Conservation (phyloP, 2,113 vertebrate genomes). For the Tamias sibiricus region DNA sequence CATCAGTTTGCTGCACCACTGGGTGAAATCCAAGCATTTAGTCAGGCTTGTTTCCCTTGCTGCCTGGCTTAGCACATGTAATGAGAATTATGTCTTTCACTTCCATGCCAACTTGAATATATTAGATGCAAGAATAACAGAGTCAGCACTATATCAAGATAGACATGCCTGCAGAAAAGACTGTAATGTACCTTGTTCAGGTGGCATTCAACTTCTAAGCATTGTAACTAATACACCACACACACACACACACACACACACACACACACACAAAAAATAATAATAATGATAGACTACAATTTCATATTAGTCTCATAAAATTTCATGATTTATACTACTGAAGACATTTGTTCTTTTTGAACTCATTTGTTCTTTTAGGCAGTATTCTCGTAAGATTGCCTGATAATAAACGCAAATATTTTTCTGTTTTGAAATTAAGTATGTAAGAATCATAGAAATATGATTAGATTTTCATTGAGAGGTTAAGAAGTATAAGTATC, state of each 20-base stretch:
- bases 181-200: conserved; percentile 64
- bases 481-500: conserved; percentile 18
- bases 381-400: conserved; percentile 16
- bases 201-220: conserved; percentile 65
- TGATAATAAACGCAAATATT: neutral
- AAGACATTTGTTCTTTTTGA: conserved; percentile 63
- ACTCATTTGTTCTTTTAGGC: conserved; percentile 55
- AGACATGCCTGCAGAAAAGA: conserved; percentile 82
- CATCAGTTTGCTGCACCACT: conserved; percentile 84
- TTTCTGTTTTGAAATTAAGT: conserved; percentile 55
- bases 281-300: conserved; percentile 50
- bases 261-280: conserved; percentile 13
- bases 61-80: conserved; percentile 85
- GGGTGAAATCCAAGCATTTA: conserved; percentile 86
- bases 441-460: conserved; percentile 1
- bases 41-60: conserved; percentile 82
- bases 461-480: neutral
- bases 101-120: conserved; percentile 83
- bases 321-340: conserved; percentile 64
- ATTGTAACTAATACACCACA: conserved; percentile 68
- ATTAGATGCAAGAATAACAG: conserved; percentile 80
- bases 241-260: too few relatives aligned
- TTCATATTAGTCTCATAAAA: conserved; percentile 71
- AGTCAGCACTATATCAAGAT: conserved; percentile 85
- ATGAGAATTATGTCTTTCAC: conserved; percentile 85